Percentiles rank a stretch among this genome's conserved stretches.
phyloP scores from a whole-genome alignment of 2,888 invertebrate genomes.

The Dichetophora obliterata region DNA sequence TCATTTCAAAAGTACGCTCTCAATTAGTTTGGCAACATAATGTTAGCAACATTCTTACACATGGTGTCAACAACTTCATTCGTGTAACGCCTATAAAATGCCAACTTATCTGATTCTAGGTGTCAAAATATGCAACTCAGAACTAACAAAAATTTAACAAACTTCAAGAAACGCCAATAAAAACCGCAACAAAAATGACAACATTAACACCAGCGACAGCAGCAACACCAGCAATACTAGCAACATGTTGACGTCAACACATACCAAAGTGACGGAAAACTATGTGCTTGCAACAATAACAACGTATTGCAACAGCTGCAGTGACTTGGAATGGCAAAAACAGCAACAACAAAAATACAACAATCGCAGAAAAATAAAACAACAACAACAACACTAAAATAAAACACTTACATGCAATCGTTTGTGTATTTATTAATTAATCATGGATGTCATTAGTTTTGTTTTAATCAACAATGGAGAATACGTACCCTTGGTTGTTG shows the following conservation, averaged over 20 bases:
- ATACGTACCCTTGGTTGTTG: not conserved
- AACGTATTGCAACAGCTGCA: not conserved
- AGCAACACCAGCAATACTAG: not conserved
- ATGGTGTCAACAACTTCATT: not conserved
- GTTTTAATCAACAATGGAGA: slow-evolving; percentile 13
- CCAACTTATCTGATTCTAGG: not conserved
- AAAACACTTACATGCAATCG: slow-evolving; percentile 17
- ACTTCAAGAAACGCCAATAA: too few relatives aligned
- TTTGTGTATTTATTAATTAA: not conserved
- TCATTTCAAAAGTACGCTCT: too few relatives aligned
- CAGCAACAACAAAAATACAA: not conserved
- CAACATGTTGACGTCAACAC: not conserved
- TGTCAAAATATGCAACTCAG: not conserved
- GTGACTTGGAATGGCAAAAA: not conserved
- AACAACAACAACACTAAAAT: slow-evolving; percentile 19
- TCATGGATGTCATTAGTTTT: slow-evolving; percentile 15
- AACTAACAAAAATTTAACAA: not conserved
- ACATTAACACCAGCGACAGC: not conserved
- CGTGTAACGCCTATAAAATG: not conserved
- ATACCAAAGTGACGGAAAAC: not conserved
- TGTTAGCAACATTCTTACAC: too few relatives aligned
- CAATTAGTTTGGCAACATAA: too few relatives aligned
- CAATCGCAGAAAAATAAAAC: not conserved
- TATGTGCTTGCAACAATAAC: not conserved
- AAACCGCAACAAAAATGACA: too few relatives aligned